Conservation (phyloP, 1,140 invertebrate genomes). For the Homalodisca vitripennis region DNA sequence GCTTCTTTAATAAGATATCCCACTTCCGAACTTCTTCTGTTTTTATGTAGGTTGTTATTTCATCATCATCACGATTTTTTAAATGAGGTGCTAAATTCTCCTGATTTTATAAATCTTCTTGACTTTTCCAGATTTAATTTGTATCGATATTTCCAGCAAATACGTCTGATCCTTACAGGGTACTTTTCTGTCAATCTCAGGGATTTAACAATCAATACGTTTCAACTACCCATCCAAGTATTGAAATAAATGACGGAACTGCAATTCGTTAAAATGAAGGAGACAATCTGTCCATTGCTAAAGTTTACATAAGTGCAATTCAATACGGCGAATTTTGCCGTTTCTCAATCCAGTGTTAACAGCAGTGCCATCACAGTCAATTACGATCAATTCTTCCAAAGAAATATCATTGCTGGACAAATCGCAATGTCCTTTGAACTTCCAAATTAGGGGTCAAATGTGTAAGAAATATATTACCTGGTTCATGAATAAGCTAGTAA, state of each 20-base stretch:
- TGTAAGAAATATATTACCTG: no score
- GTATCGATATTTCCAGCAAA: constrained; percentile 4
- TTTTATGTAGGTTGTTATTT: no score
- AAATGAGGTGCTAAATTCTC: no score
- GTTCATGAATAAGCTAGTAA: no score
- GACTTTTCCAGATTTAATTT: constrained; percentile 33
- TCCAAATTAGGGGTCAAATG: no score
- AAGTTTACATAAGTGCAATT: constrained; percentile 35
- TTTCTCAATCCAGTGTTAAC: constrained; percentile 26
- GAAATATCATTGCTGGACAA: constrained; percentile 33
- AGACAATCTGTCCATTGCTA: constrained; percentile 43
- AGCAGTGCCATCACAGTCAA: constrained; percentile 31
- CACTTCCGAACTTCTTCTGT: no score
- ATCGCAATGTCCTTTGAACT: constrained; percentile 36
- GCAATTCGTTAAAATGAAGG: constrained; percentile 43
- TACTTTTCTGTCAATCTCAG: not conserved
- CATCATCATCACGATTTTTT: no score
- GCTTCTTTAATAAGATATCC: no score
- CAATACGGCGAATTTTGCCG: constrained; percentile 29
- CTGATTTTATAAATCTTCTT: no score
- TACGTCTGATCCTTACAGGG: not conserved
- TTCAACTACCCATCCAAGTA: no score
- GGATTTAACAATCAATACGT: no score
- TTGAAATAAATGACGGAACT: constrained; percentile 43
- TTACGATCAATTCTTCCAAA: constrained; percentile 16